A percentile compares a stretch with the other conserved stretches of the same genome.
Conservation (phyloP, 1,140 invertebrate species). For the Solenopsis fugax region DNA sequence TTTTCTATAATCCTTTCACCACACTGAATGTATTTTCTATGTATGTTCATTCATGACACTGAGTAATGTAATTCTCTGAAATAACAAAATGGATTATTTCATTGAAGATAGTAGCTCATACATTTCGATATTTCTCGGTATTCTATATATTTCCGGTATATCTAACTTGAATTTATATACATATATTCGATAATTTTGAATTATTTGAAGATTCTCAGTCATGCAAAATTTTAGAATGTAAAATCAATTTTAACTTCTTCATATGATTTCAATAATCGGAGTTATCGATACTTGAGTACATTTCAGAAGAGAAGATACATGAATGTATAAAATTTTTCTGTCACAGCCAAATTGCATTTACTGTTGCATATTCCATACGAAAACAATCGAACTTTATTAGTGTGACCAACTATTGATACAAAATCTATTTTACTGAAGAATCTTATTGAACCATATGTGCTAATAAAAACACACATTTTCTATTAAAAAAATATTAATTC, state of each 20-base stretch:
- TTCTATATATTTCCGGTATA: neutral
- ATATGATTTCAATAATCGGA: neutral
- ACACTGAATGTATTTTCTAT: constrained; percentile 8
- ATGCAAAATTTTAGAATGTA: neutral
- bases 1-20: constrained; percentile 9
- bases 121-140: neutral
- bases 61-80: constrained; percentile 2
- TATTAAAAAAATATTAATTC: neutral
- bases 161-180: neutral
- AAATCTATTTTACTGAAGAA: neutral
- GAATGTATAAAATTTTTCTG: neutral
- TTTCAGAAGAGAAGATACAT: neutral
- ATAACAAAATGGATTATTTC: constrained; percentile 19
- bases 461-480: neutral
- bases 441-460: neutral
- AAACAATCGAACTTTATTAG: constrained; percentile 12
- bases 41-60: constrained; percentile 26
- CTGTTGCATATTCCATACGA: constrained; percentile 1
- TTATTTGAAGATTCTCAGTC: constrained; percentile 16
- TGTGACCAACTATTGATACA: neutral
- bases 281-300: constrained; percentile 8
- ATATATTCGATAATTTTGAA: neutral
- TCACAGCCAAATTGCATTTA: neutral
- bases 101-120: constrained; percentile 5
- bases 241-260: neutral